Evolutionary conservation across 2,797 vertebrate species (phyloP), one percentile per base, ranked within the genome.

Genomic region (Helicolenus hilgendorfi): DNA sequence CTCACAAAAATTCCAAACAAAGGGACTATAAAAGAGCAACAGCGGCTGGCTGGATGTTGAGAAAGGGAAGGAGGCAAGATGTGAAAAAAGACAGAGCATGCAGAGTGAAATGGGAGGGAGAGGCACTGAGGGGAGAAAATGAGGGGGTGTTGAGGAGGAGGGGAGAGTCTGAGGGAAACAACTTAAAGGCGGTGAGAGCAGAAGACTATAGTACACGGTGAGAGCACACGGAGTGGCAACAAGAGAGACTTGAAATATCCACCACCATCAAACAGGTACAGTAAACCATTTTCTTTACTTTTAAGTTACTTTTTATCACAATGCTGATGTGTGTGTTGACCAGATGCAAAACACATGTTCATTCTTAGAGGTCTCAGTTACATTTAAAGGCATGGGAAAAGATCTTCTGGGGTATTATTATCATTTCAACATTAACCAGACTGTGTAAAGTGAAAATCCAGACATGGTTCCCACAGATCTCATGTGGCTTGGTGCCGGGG

Each of bases 71-170:
- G 79, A 71, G 73, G 64, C 13, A 22, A 73, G 62, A 75, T 26
- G 35, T 87, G 82, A 82, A 53, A 84, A 87, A 82, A 86, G 7
- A 67, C 67, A 84, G 41, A 67, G 73, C 65, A 18, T 45, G 85
- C 83, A 69, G 70, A 74, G 76, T 58, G 24, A 76, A 83, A 76
- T 15, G 49, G 89, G 83, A 79, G 90, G 83, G 94, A 83, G 85
- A 93, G 79, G 92, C 85, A 82, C 84, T 24, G 63, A 77, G 79
- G 45, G 78, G 70, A 89, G 84, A 92, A 76, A 83, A 79, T 64
- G 60, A 89, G 93, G 94, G 86, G 92, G 90, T 91, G 92, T 94
- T 88, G 86, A 85, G 83, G 88, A 91, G 80, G 92, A 92, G 96
- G 91, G 92, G 69, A 86, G 90, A 88, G 78, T 93, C 73, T 72